Evolutionary conservation across 1,140 invertebrate genomes (phyloP).

Genomic region (Tyrophagus putrescentiae): DNA sequence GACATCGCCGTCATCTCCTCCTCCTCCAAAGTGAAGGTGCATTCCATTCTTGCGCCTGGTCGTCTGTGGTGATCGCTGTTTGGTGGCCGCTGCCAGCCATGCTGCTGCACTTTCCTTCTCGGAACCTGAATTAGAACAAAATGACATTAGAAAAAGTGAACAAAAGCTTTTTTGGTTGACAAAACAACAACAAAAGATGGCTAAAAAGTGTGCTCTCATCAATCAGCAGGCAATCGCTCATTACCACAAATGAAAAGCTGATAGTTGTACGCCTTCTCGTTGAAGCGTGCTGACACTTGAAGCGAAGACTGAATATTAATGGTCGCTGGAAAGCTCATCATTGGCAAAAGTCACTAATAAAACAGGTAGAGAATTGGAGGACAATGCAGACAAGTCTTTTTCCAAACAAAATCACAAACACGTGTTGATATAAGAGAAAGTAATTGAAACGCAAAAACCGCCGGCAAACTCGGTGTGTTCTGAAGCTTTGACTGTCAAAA

Average conservation of each 20-base stretch:
- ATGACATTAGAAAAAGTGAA: background rate
- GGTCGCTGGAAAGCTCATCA: slow-evolving; percentile 11
- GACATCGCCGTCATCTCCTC: no score
- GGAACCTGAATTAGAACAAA: background rate
- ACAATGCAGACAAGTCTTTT: no score
- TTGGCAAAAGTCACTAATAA: background rate
- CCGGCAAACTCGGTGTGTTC: no score
- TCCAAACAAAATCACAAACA: no score
- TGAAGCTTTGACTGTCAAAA: no score
- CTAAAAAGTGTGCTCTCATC: background rate
- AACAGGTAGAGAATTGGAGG: background rate
- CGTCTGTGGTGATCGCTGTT: background rate
- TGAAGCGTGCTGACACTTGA: background rate
- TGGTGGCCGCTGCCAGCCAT: slow-evolving; percentile 14
- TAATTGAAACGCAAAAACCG: no score
- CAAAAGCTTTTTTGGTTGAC: background rate
- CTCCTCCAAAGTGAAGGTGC: no score
- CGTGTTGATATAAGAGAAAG: no score
- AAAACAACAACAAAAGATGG: background rate
- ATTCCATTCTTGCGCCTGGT: background rate
- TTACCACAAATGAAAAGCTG: slow-evolving; percentile 15
- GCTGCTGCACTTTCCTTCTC: slow-evolving; percentile 8
- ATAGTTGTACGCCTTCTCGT: slow-evolving; percentile 4
- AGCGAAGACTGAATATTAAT: background rate
- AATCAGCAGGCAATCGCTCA: background rate